Conservation (phyloP, 1,140 invertebrate genomes). For the Aphelinus certus region DNA sequence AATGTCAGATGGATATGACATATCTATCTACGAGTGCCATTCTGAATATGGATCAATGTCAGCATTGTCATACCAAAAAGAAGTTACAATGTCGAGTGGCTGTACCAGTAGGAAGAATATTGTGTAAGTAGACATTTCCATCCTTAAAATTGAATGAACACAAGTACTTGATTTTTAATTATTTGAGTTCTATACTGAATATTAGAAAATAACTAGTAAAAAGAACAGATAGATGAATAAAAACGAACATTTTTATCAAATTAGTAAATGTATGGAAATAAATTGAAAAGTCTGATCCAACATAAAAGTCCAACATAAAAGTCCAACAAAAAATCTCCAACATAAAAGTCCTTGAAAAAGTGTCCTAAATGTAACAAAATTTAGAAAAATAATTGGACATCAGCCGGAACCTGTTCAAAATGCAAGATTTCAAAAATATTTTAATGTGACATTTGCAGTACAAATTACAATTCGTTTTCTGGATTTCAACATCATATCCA, state of each 20-base stretch:
- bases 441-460: slow-evolving; percentile 16
- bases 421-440: background rate
- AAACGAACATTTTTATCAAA: background rate
- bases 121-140: background rate
- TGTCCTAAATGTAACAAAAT: background rate
- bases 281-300: too few relatives aligned
- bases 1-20: slow-evolving; percentile 26
- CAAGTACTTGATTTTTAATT: background rate
- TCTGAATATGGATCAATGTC: slow-evolving; percentile 8
- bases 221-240: background rate
- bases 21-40: slow-evolving; percentile 24
- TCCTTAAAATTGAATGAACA: background rate
- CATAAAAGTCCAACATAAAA: background rate
- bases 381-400: background rate
- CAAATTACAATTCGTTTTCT: slow-evolving; percentile 12
- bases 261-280: background rate
- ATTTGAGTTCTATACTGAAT: background rate
- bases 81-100: slow-evolving; percentile 14
- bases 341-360: background rate
- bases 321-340: too few relatives aligned
- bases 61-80: slow-evolving; percentile 23
- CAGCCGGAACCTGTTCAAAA: background rate
- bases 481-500: slow-evolving; percentile 1
- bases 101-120: background rate
- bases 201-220: background rate